These are phyloP conservation scores for Lordiphosa mommai DNA, from an alignment of 1,140 invertebrate species.

Conservation along the genomic window DNA sequence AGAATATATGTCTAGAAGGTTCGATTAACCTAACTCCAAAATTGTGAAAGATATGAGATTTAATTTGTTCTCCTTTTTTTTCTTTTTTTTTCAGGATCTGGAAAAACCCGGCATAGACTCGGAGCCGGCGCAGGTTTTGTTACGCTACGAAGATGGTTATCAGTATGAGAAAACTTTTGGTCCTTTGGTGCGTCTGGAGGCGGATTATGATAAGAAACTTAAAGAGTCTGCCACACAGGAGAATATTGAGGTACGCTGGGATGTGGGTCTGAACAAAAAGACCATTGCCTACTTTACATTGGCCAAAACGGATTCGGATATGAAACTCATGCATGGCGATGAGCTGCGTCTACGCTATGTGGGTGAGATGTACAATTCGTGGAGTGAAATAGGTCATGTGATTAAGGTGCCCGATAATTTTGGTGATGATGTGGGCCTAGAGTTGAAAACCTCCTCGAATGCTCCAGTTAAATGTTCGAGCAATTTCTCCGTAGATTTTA, in stretches of 20 bases:
- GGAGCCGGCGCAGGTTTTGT: conserved; percentile 96
- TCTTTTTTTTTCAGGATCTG: conserved; percentile 93
- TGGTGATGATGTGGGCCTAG: conserved; percentile 98
- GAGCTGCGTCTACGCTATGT: conserved; percentile 96
- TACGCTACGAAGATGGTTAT: conserved; percentile 98
- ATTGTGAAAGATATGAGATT: too few species aligned
- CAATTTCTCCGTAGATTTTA: conserved; percentile 99
- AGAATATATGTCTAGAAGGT: too few species aligned
- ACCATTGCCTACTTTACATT: conserved; percentile 98
- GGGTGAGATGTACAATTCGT: conserved; percentile 94
- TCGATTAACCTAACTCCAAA: too few species aligned
- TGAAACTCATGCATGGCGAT: conserved; percentile 99
- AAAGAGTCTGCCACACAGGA: conserved; percentile 99
- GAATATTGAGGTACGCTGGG: conserved; percentile 99
- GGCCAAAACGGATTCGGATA: conserved; percentile 98
- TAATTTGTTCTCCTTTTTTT: too few species aligned
- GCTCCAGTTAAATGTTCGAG: conserved; percentile 95
- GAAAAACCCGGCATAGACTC: conserved; percentile 98
- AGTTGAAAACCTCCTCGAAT: conserved; percentile 94
- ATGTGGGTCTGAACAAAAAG: conserved; percentile 98
- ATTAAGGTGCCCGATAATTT: conserved; percentile 99
- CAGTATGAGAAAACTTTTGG: conserved; percentile 99
- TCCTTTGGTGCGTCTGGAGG: conserved; percentile 97
- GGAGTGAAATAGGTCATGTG: conserved; percentile 97
- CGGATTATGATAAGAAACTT: conserved; percentile 98